Evolutionary conservation across 2,113 vertebrate species (phyloP), one percentile per base, ranked within the genome.

Genomic region (Prunella fulvescens): DNA sequence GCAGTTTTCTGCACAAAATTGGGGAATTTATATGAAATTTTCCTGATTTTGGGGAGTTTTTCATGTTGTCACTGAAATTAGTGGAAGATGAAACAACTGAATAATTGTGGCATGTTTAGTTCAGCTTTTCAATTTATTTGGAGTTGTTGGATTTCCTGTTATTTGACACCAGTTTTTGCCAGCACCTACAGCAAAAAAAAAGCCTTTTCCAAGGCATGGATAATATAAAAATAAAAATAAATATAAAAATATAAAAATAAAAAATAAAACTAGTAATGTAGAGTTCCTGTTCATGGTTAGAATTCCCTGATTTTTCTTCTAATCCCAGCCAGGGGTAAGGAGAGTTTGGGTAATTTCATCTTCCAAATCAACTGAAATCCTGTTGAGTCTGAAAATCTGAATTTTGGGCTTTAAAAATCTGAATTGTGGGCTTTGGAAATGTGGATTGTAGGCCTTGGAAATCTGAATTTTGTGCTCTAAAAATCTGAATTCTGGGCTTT

Each of bases 91-190:
- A 47, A 79, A 25, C 14, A 39, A 4, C 1, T 4, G 33, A 67
- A 5, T 15, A 4, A 24, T 19, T 26, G 6, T 7, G 37, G 15
- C 1, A 4, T 2, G 6, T n/a, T 72, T 17, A 11, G 13, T 18
- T 54, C 47, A 47, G 29, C 13, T 91, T 64, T 40, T 24, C 12
- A 4, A 4, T 62, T 72, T 16, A 3, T 40, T 45, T 19, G 29
- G 29, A 29, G 14, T 22, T 47, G 31, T 2, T 71, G 26, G 18
- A 31, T 22, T 37, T 9, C 8, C 8, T 48, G 29, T 31, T 67
- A 9, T 23, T 83, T 76, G 39, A 3, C 3, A 28, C 3, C 17
- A 12, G 35, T 26, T 37, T 85, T 44, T 24, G 9, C 28, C 47
- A 18, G 7, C 37, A 19, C 1, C 17, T 4, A 24, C 23, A 53